Conservation (phyloP, 2,888 invertebrate genomes). For the Plebejus anna region DNA sequence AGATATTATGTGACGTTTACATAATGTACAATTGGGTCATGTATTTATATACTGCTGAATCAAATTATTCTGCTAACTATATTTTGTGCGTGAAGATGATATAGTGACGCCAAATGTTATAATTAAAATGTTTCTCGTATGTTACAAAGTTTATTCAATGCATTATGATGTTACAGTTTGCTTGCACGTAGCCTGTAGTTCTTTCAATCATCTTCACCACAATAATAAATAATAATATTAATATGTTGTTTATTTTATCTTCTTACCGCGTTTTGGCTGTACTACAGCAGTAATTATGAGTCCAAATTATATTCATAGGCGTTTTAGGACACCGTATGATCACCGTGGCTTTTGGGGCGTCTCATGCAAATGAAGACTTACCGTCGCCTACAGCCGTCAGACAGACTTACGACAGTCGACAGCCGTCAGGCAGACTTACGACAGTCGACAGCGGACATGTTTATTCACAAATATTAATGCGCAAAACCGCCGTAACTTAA, state of each 20-base stretch:
- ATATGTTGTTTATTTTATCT: background rate
- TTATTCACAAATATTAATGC: constrained; percentile 69
- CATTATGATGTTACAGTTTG: background rate
- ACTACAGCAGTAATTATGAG: too few species aligned
- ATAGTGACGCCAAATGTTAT: background rate
- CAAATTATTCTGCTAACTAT: background rate
- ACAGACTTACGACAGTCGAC: constrained; percentile 50
- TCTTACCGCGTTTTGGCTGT: background rate
- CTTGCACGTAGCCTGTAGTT: background rate
- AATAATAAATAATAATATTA: too few species aligned
- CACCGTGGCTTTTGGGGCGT: constrained; percentile 10
- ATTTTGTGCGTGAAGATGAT: background rate
- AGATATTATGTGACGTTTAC: constrained; percentile 19
- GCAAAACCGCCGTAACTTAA: constrained; percentile 60
- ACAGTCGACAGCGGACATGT: constrained; percentile 48
- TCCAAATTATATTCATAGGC: background rate
- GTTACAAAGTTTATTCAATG: background rate
- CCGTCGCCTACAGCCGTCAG: constrained; percentile 45
- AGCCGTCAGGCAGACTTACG: constrained; percentile 50
- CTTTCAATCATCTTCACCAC: background rate
- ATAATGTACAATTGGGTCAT: constrained; percentile 16
- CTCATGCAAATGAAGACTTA: constrained; percentile 54
- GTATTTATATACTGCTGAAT: constrained; percentile 1
- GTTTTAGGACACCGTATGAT: background rate
- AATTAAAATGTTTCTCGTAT: background rate